phyloP scores from a whole-genome alignment of 1,140 invertebrate species.

The Spodoptera litura region DNA sequence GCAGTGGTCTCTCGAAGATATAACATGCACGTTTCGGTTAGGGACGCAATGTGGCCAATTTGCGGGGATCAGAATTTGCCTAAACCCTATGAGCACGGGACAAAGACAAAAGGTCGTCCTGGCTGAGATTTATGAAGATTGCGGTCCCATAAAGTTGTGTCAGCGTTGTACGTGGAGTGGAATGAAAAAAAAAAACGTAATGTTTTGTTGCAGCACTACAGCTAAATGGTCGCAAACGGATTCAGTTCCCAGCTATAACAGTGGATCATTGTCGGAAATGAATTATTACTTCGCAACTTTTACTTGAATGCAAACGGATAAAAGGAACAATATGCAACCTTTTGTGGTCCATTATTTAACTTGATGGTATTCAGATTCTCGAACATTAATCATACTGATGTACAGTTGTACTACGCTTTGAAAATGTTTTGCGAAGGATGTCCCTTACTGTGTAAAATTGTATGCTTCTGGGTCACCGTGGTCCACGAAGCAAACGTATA shows the following conservation, averaged over 20 bases:
- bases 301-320: slow-evolving; percentile 34
- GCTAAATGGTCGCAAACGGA: slow-evolving; percentile 37
- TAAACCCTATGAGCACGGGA: slow-evolving; percentile 65
- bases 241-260: slow-evolving; percentile 26
- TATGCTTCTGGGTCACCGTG: neutral
- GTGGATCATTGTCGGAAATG: slow-evolving; percentile 46
- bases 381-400: slow-evolving; percentile 34
- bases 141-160: slow-evolving; percentile 58
- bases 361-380: slow-evolving; percentile 36
- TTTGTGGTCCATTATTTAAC: slow-evolving; percentile 39
- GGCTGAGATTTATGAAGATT: slow-evolving; percentile 73
- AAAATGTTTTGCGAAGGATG: slow-evolving; percentile 1
- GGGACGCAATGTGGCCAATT: slow-evolving; percentile 62
- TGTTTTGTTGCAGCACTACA: slow-evolving; percentile 36
- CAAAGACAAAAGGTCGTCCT: slow-evolving; percentile 72
- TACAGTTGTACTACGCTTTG: slow-evolving; percentile 9
- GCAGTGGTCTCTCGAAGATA: slow-evolving; percentile 59
- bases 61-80: slow-evolving; percentile 69
- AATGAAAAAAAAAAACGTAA: slow-evolving; percentile 34
- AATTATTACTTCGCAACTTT: slow-evolving; percentile 42
- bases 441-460: neutral
- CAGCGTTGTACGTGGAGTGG: slow-evolving; percentile 33
- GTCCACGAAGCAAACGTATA: neutral
- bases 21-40: slow-evolving; percentile 54
- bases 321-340: slow-evolving; percentile 43